These are phyloP conservation scores for Crocodylus rhombifer DNA, from an alignment of 2,797 vertebrate species.

Conservation along the genomic window DNA sequence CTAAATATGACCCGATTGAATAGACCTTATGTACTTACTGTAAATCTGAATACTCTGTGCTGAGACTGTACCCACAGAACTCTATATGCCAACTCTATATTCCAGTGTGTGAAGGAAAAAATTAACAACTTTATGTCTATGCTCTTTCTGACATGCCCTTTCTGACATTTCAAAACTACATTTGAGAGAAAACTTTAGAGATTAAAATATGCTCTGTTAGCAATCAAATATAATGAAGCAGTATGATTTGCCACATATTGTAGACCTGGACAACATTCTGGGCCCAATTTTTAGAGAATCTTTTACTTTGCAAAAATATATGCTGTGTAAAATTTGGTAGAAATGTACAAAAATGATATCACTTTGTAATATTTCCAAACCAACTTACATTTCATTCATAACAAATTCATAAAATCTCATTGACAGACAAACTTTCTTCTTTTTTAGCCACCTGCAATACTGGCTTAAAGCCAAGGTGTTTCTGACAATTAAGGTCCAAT, in stretches of 20 bases:
- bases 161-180: background rate
- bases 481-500: background rate
- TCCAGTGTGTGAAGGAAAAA: too few relatives aligned
- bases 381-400: background rate
- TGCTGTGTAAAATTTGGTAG: background rate
- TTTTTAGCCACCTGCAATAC: background rate
- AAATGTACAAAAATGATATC: background rate
- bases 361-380: background rate
- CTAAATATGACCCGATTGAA: background rate
- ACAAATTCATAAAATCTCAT: background rate
- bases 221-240: background rate
- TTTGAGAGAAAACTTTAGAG: conserved; percentile 8
- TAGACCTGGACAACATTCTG: background rate
- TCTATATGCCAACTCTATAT: too few relatives aligned
- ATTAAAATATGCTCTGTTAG: background rate
- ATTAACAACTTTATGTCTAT: background rate
- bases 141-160: background rate
- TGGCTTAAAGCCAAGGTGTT: background rate
- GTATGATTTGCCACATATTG: background rate
- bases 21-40: background rate
- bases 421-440: background rate
- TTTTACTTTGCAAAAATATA: background rate
- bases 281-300: background rate
- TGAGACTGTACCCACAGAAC: too few relatives aligned
- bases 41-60: background rate